phyloP scores from a whole-genome alignment of 2,888 invertebrate species.

The Dinocampus coccinellae region DNA sequence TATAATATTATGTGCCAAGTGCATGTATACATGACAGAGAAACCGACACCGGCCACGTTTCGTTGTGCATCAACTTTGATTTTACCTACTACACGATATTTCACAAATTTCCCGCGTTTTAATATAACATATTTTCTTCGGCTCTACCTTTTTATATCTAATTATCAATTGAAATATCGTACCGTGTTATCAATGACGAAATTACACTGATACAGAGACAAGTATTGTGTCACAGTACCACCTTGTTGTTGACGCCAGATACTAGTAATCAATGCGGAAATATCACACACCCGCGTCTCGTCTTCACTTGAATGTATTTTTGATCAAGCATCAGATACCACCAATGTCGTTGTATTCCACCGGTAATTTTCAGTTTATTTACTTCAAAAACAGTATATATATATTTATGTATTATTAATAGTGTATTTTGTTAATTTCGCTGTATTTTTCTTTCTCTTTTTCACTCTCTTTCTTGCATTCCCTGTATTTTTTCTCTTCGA shows the following conservation, averaged over 20 bases:
- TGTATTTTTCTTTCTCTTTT: conserved; percentile 3
- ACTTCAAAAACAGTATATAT: background rate
- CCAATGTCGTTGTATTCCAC: background rate
- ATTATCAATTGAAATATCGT: conserved; percentile 3
- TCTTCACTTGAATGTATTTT: conserved; percentile 9
- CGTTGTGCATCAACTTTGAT: conserved; percentile 2
- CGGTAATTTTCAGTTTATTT: background rate
- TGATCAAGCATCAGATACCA: background rate
- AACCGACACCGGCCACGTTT: conserved; percentile 24
- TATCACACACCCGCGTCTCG: conserved; percentile 36
- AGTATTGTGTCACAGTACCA: conserved; percentile 10
- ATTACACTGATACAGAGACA: background rate
- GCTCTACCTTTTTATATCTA: background rate
- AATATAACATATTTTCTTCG: background rate
- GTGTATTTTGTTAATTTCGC: background rate
- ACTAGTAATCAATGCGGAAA: background rate
- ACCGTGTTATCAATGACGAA: conserved; percentile 12
- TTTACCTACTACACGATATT: background rate
- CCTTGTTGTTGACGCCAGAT: conserved; percentile 8
- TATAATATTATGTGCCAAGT: conserved; percentile 35
- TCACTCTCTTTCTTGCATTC: conserved; percentile 31
- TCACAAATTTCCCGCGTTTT: conserved; percentile 16
- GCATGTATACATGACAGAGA: conserved; percentile 18
- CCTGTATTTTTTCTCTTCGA: conserved; percentile 5
- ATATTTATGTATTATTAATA: background rate